Base-by-base conservation (phyloP, 2,888 invertebrate species). In the Gryllus longicercus region DNA sequence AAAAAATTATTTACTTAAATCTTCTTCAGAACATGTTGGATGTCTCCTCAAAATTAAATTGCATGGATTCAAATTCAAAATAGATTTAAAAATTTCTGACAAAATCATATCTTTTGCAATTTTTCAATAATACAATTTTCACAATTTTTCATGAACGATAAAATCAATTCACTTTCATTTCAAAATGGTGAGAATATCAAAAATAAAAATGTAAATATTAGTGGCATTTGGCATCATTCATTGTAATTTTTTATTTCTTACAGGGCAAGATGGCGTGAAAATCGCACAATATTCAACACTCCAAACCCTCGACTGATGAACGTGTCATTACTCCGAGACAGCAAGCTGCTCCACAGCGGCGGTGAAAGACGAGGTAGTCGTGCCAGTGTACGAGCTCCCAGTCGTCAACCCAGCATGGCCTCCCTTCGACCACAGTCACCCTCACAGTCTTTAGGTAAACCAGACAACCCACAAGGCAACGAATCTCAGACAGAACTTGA, bases 221-320 rank as follows among this genome's bases (percentile, higher is more conserved):
- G n/a, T 38, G 18, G 21, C 14, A n/a, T n/a, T 77, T n/a, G 14
- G 12, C 77, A 25, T 21, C 12, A 18, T 25, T 77, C 10, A 51
- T n/a, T 79, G 21, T 23, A 11, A 10, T 18, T 76, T n/a, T 74
- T 18, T 79, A 11, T 78, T 21, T 76, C 75, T 81, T 78, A 81
- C 90, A 96, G 96, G 87, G 96, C 96, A 51, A 91, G 96, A 86
- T 96, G 96, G 95, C 92, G 94, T 84, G 96, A 96, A 85, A 96
- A 95, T 87, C 91, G 96, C 50, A 95, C 96, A 63, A 96, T 97
- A 85, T 96, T 97, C 90, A 96, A 96, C 88, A 96, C 96, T 79
- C 96, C 96, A 50, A 96, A 96, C 87, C 96, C 97, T 81, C 92
- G 97, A 81, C 89, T 97, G 88, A 96, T 96, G 96, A 96, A 96